phyloP scores from a whole-genome alignment of 2,888 invertebrate species.

The Nephrotoma flavescens region DNA sequence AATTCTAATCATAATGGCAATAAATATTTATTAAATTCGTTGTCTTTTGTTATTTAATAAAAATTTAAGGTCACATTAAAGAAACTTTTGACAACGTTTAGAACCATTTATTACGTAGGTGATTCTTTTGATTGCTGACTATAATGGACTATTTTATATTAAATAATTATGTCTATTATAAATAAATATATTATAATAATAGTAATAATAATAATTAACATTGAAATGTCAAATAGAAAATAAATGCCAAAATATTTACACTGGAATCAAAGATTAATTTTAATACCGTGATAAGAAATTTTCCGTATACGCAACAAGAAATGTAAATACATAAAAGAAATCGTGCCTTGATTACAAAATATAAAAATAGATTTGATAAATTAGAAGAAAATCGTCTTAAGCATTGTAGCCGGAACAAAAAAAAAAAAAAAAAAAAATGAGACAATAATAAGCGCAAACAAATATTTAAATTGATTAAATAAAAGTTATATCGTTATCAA shows the following conservation, averaged over 20 bases:
- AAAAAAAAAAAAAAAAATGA: neutral
- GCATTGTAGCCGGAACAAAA: neutral
- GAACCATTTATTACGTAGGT: neutral
- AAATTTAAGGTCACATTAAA: neutral
- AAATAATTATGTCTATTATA: neutral
- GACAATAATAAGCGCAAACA: neutral
- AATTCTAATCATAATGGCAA: neutral
- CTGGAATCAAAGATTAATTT: neutral
- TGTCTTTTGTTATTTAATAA: neutral
- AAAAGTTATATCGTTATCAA: neutral
- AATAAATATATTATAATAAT: neutral
- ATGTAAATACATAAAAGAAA: neutral
- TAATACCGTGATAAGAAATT: neutral
- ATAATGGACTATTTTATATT: neutral
- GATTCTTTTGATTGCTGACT: neutral
- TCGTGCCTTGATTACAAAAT: neutral
- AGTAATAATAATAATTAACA: neutral
- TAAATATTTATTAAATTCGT: neutral
- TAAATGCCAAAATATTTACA: neutral
- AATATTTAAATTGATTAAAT: neutral
- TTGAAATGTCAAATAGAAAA: neutral
- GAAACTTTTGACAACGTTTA: neutral
- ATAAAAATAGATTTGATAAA: neutral
- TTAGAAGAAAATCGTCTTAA: neutral
- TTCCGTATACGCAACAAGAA: neutral